phyloP scores from a whole-genome alignment of 2,797 vertebrate genomes.

The Argentina silus region DNA sequence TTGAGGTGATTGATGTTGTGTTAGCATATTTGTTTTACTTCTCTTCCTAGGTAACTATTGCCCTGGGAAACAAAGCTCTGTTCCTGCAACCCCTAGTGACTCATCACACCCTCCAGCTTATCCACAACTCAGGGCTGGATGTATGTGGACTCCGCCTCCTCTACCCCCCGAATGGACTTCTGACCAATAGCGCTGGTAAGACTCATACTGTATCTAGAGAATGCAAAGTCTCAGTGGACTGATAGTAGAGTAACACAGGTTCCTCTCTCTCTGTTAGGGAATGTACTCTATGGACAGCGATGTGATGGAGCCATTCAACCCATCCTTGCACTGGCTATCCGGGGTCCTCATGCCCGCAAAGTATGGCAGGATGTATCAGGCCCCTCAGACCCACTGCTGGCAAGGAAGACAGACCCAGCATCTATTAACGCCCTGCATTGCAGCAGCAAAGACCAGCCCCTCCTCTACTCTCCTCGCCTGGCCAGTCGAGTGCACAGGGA shows the following conservation, averaged over 20 bases:
- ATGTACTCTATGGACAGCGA: conserved; percentile 35
- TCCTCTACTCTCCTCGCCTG: conserved; percentile 44
- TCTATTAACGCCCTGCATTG: conserved; percentile 45
- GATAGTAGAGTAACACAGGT: neutral
- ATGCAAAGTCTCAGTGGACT: neutral
- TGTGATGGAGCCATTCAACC: conserved; percentile 27
- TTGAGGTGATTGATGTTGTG: neutral
- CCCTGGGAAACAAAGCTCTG: conserved; percentile 58
- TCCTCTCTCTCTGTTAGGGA: conserved; percentile 57
- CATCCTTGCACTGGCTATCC: conserved; percentile 64
- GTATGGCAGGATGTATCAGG: conserved; percentile 60
- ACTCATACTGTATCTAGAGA: conserved; percentile 6
- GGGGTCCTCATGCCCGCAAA: conserved; percentile 62
- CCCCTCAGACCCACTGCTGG: conserved; percentile 50
- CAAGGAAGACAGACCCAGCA: conserved; percentile 28
- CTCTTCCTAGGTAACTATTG: conserved; percentile 70
- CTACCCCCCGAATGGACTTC: conserved; percentile 59
- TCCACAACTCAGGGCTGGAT: conserved; percentile 67
- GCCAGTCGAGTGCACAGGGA: conserved; percentile 57
- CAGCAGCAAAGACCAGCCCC: conserved; percentile 32
- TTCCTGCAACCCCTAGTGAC: conserved; percentile 60
- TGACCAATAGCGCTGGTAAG: conserved; percentile 68
- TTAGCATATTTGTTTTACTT: neutral
- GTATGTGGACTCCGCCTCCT: conserved; percentile 75
- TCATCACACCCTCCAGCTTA: conserved; percentile 73